Evolutionary conservation across 2,113 vertebrate genomes (phyloP).

Genomic region (Tiliqua scincoides): DNA sequence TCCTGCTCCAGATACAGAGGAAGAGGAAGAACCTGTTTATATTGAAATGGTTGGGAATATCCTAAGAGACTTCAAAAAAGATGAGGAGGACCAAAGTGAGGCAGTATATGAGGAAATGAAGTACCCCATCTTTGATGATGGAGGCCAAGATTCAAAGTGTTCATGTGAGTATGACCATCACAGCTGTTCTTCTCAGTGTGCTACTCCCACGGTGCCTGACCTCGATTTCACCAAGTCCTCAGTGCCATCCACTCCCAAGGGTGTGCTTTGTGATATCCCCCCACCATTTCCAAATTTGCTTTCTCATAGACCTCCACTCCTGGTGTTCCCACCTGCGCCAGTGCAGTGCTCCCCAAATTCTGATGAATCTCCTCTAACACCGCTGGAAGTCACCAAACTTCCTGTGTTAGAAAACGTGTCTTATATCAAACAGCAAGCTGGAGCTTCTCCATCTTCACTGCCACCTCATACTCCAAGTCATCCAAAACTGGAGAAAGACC

Average conservation of each 20-base stretch:
- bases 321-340: conserved; percentile 93
- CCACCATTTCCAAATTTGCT: conserved; percentile 95
- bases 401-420: conserved; percentile 87
- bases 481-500: conserved; percentile 85
- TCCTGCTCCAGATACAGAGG: conserved; percentile 81
- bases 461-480: conserved; percentile 84
- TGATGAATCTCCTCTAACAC: conserved; percentile 95
- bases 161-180: conserved; percentile 82
- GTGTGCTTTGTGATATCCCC: conserved; percentile 90
- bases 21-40: conserved; percentile 94
- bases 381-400: conserved; percentile 90
- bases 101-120: conserved; percentile 99
- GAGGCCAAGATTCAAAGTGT: conserved; percentile 81
- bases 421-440: conserved; percentile 84
- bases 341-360: conserved; percentile 95
- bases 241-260: conserved; percentile 84
- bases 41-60: conserved; percentile 98
- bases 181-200: conserved; percentile 90
- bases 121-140: conserved; percentile 89
- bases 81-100: conserved; percentile 90
- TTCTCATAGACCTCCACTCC: conserved; percentile 89
- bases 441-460: conserved; percentile 80
- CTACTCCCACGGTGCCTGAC: conserved; percentile 93
- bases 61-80: conserved; percentile 85
- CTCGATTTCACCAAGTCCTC: conserved; percentile 84